Percentiles rank a stretch among this genome's conserved stretches.
Evolutionary conservation across 2,888 invertebrate species (phyloP).

Genomic region (Mechanitis mazaeus): DNA sequence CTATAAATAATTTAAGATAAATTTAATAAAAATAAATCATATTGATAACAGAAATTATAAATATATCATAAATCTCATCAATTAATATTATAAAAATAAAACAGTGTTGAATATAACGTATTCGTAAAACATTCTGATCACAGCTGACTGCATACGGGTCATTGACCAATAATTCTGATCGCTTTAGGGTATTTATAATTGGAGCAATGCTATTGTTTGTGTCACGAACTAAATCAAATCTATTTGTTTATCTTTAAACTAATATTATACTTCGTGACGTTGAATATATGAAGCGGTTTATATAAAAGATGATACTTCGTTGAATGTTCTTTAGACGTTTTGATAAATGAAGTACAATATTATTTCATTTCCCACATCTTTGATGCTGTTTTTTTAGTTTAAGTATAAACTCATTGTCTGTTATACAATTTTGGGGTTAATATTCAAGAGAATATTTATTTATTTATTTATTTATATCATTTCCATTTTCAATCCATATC

Average conservation of each 20-base stretch:
- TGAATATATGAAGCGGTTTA: slow-evolving; percentile 42
- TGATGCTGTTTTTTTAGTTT: slow-evolving; percentile 42
- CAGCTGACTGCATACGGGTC: slow-evolving; percentile 61
- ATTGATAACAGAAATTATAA: too few relatives aligned
- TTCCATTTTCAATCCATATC: too few relatives aligned
- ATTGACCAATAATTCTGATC: slow-evolving; percentile 61
- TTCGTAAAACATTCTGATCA: slow-evolving; percentile 27
- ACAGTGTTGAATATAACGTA: slow-evolving; percentile 11
- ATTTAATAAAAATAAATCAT: too few relatives aligned
- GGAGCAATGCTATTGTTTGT: slow-evolving; percentile 54
- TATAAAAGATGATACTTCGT: slow-evolving; percentile 40
- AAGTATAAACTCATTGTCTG: too few relatives aligned
- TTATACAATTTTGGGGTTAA: too few relatives aligned
- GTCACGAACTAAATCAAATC: slow-evolving; percentile 49
- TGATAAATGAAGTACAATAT: slow-evolving; percentile 71
- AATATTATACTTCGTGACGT: slow-evolving; percentile 33
- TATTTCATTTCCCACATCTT: slow-evolving; percentile 50
- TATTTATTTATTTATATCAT: too few relatives aligned
- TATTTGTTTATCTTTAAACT: too few relatives aligned
- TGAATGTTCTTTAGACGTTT: slow-evolving; percentile 51
- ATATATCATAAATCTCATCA: too few relatives aligned
- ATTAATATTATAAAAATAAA: too few relatives aligned
- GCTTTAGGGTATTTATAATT: slow-evolving; percentile 54
- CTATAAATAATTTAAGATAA: too few relatives aligned
- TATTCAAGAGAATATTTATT: too few relatives aligned